These are phyloP conservation scores for Drosophila elegans DNA, from an alignment of 1,140 invertebrate genomes.

Conservation along the genomic window DNA sequence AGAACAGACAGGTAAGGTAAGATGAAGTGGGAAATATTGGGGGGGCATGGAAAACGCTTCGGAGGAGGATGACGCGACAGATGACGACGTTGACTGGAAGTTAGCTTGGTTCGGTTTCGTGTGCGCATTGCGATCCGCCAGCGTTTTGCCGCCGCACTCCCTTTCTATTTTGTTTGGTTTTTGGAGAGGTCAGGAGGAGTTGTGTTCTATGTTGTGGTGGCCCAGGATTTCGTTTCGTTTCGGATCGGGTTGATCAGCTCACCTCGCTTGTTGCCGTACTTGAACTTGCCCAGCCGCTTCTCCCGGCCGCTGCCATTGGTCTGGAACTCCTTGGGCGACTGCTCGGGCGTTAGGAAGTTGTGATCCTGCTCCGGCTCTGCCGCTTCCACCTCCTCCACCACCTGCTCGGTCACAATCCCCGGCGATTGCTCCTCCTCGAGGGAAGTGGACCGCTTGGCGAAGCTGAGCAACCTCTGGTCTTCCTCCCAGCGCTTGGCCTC, in stretches of 20 bases:
- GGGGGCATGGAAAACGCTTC: background rate
- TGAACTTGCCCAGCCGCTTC: constrained; percentile 85
- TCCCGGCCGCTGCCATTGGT: constrained; percentile 56
- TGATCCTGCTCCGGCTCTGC: constrained; percentile 36
- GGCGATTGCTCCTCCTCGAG: constrained; percentile 36
- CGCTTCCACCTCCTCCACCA: constrained; percentile 3
- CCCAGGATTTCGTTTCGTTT: constrained; percentile 22
- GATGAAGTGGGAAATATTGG: background rate
- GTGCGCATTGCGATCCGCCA: constrained; percentile 37
- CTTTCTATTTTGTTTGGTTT: constrained; percentile 3
- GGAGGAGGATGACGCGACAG: constrained; percentile 17
- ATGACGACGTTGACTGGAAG: constrained; percentile 44
- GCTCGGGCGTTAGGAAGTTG: constrained; percentile 65
- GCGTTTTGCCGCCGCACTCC: constrained; percentile 11
- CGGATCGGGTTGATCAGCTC: constrained; percentile 63
- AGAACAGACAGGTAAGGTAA: constrained; percentile 5
- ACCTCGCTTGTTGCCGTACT: constrained; percentile 86
- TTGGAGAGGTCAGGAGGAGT: constrained; percentile 33
- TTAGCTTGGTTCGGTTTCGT: constrained; percentile 46
- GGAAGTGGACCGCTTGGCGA: constrained; percentile 62
- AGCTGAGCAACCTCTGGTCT: constrained; percentile 70
- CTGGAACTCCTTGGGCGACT: constrained; percentile 77
- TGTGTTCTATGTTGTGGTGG: background rate
- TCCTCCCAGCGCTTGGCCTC: constrained; percentile 72
- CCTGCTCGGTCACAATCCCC: background rate